Base-by-base conservation (phyloP, 2,888 invertebrate genomes). In the Gymnoscelis rufifasciata region DNA sequence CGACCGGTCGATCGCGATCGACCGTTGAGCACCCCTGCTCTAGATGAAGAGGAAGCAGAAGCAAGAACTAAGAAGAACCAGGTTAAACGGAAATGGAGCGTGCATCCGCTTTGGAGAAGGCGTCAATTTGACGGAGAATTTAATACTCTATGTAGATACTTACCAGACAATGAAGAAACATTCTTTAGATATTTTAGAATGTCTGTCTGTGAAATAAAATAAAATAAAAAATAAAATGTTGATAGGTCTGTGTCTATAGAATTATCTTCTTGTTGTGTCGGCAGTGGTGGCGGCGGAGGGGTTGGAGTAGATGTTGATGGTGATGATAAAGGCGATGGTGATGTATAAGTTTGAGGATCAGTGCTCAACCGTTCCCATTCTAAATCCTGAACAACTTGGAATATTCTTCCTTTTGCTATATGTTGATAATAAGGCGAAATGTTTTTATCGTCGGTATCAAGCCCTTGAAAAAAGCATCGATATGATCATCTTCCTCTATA, bases 31-130 rank as follows among this genome's bases (percentile, higher is more conserved):
- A n/a, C n/a, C n/a, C n/a, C n/a, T n/a, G n/a, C 29, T 43, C 26
- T 43, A 19, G 37, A 37, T 43, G 29, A 40, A 40, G 43, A 30
- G 30, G 30, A 37, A 36, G 43, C 30, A 43, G 43, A 37, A 43
- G 24, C 43, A 36, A 38, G 38, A 27, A 38, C 27, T 27, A 37
- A 37, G 19, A 37, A 24, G 37, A 37, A 37, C 37, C 37, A 24
- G 37, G 37, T 24, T 37, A 37, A 37, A 37, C 38, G 38, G 14
- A 38, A 38, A 38, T 38, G 26, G 26, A 27, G 27, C 13, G 38
- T 33, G 13, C 33, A 15, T 33, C 33, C 33, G 15, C 19, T 36
- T 36, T 36, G 15, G 36, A 23, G 23, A 36, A 15, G 15, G 23
- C 15, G 23, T 19, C 15, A 36, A 36, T 23, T 19, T 19, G 19